Evolutionary conservation across 2,113 vertebrate genomes (phyloP).

Genomic region (Periophthalmus modestus): DNA sequence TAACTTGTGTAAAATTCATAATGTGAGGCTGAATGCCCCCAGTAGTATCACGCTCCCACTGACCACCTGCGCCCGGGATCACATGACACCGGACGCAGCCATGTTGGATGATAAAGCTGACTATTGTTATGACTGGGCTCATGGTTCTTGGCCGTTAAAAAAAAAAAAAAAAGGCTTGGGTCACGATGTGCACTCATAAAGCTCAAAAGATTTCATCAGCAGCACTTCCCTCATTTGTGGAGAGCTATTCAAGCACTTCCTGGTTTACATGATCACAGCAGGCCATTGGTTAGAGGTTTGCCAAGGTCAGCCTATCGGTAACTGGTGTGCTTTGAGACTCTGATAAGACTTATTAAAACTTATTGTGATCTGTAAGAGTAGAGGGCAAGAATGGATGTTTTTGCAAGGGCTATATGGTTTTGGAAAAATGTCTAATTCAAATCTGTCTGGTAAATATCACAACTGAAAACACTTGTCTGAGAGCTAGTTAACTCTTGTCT

Average conservation of each 20-base stretch:
- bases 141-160: conserved; percentile 29
- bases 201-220: conserved; percentile 53
- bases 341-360: conserved; percentile 16
- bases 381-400: no score
- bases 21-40: background rate
- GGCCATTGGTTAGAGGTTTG: conserved; percentile 37
- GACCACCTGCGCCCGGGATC: conserved; percentile 39
- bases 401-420: no score
- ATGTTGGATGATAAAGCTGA: conserved; percentile 41
- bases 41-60: conserved; percentile 14
- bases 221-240: conserved; percentile 68
- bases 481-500: no score
- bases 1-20: background rate
- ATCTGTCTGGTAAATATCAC: no score
- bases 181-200: conserved; percentile 50
- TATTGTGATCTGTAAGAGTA: background rate
- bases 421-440: no score
- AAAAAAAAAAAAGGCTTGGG: conserved; percentile 16
- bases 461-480: no score
- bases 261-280: conserved; percentile 56
- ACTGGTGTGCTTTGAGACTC: conserved; percentile 13
- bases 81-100: conserved; percentile 42
- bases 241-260: conserved; percentile 65
- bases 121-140: conserved; percentile 46
- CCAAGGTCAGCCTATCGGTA: conserved; percentile 30